Base-by-base conservation (phyloP, 2,797 vertebrate genomes). In the Chanos chanos region DNA sequence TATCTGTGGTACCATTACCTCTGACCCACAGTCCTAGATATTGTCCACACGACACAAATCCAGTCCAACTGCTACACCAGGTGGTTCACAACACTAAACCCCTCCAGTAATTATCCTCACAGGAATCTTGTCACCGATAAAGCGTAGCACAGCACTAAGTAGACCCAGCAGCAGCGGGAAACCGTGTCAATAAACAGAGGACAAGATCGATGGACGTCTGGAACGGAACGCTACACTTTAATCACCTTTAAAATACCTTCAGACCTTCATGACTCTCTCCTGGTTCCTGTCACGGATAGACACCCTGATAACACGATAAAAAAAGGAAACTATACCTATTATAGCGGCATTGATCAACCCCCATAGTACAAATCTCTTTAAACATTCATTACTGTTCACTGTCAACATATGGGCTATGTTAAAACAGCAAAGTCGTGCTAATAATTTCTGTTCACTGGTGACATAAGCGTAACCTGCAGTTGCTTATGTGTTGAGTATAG, bases 21-120 rank as follows among this genome's bases (percentile, higher is more conserved):
- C 22, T 40, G 28, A 41, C 15, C 21, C 48, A 61, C 55, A 70
- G 36, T 71, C 64, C 54, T 60, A 52, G 36, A 27, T 13, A 33
- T 37, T 49, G 55, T 57, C 51, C 34, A 30, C 34, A 22, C 33
- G 6, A 13, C 8, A 4, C 51, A 71, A 71, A 74, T 65, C 61
- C 64, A 68, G 41, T 45, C 51, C 62, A 73, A 57, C 65, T 77
- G 66, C 53, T 64, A 33, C 33, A 24, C 44, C 69, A 72, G 68
- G 71, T 74, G 72, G 72, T 67, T 64, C 40, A 60, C 3, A n/a
- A 2, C 9, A 19, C 63, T 69, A 66, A 70, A 77, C 18, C 56
- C 30, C 21, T 30, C 24, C 37, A 39, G 34, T 47, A 15, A 39
- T 44, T 52, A 37, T 21, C 24, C 50, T 57, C 45, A 15, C 54